phyloP scores from a whole-genome alignment of 92 coral and sea anemone genomes.

The Nematostella vectensis region DNA sequence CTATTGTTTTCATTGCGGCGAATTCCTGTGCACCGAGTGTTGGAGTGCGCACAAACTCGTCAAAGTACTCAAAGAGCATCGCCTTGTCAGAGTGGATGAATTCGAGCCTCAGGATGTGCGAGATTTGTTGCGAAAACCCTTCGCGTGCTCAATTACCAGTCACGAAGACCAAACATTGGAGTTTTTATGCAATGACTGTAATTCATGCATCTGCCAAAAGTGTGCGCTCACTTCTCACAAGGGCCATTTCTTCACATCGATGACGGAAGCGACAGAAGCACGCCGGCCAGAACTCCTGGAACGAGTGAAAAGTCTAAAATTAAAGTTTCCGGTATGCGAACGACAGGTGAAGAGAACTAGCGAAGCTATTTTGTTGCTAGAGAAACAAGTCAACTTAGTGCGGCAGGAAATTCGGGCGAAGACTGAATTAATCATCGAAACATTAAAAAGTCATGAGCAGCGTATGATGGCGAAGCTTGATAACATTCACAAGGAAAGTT shows the following conservation, averaged over 20 bases:
- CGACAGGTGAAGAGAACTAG: slow-evolving; percentile 20
- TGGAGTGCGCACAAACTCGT: slow-evolving; percentile 29
- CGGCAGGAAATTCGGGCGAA: slow-evolving; percentile 22
- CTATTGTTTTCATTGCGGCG: slow-evolving; percentile 35
- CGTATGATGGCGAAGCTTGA: slow-evolving; percentile 31
- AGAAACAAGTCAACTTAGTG: slow-evolving; percentile 14
- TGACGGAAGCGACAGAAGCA: slow-evolving; percentile 15
- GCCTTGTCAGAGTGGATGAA: slow-evolving; percentile 17
- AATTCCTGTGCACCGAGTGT: slow-evolving; percentile 32
- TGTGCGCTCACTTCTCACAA: slow-evolving; percentile 23
- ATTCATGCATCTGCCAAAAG: slow-evolving; percentile 28
- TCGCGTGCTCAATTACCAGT: slow-evolving; percentile 3
- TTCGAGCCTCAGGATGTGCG: slow-evolving; percentile 23
- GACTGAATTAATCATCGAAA: slow-evolving; percentile 24
- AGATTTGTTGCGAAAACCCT: slow-evolving; percentile 26
- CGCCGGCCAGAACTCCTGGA: slow-evolving; percentile 11
- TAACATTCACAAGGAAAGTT: slow-evolving; percentile 28
- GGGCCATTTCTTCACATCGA: slow-evolving; percentile 13
- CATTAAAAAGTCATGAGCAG: slow-evolving; percentile 32
- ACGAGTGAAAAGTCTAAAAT: slow-evolving; percentile 8
- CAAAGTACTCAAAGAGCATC: slow-evolving; percentile 25
- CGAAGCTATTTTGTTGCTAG: slow-evolving; percentile 14
- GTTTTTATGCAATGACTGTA: slow-evolving; percentile 32
- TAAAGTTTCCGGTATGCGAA: slow-evolving; percentile 21
- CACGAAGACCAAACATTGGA: slow-evolving; percentile 29